phyloP scores from a whole-genome alignment of 2,113 vertebrate genomes.

The Melospiza melodia region DNA sequence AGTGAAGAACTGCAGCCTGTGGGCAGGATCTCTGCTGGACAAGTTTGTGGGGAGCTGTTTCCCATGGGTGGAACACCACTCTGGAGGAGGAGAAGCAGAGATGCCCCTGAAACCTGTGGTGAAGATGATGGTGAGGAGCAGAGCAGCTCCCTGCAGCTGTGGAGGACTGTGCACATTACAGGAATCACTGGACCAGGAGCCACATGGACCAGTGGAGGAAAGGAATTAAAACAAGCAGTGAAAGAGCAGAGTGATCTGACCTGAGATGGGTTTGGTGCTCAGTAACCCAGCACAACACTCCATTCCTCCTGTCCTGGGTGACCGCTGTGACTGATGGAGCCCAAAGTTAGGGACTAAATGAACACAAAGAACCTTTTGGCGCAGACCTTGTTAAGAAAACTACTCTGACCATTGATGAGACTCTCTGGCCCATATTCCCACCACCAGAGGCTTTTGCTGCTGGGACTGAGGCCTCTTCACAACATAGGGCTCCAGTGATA shows the following conservation, averaged over 20 bases:
- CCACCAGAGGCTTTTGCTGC: too few species aligned
- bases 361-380: not conserved
- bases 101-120: not conserved
- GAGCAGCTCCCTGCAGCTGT: not conserved
- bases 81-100: not conserved
- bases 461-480: too few species aligned
- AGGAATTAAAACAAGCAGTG: not conserved
- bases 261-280: not conserved
- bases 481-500: too few species aligned
- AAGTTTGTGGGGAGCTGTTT: not conserved
- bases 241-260: not conserved
- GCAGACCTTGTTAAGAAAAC: not conserved
- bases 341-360: rapidly evolving
- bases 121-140: not conserved
- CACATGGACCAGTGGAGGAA: not conserved
- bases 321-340: too few species aligned
- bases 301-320: not conserved
- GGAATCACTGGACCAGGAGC: not conserved
- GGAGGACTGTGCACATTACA: not conserved
- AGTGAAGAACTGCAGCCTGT: not conserved
- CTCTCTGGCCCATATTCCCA: too few species aligned
- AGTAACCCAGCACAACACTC: not conserved
- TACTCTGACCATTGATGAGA: not conserved
- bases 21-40: not conserved
- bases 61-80: not conserved